Conservation (phyloP, 2,888 invertebrate genomes). For the Andrena chrysosceles region DNA sequence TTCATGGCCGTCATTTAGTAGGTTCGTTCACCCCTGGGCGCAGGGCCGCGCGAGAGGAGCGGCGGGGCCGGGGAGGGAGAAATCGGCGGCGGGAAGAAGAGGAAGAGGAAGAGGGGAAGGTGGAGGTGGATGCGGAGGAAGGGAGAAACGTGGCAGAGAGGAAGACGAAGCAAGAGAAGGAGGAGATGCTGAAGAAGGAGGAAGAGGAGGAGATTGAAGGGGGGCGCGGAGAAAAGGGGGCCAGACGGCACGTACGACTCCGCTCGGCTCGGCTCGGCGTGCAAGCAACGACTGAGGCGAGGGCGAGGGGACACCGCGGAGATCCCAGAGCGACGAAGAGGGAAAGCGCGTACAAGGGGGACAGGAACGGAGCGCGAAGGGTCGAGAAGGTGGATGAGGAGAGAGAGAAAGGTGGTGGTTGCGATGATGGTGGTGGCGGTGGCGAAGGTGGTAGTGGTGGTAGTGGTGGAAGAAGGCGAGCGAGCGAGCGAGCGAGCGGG, state of each 20-base stretch:
- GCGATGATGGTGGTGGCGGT: constrained; percentile 23
- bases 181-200: constrained; percentile 38
- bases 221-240: constrained; percentile 70
- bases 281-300: constrained; percentile 65
- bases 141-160: constrained; percentile 41
- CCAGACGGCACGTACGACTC: constrained; percentile 80
- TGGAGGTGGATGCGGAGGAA: constrained; percentile 41
- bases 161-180: constrained; percentile 29
- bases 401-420: constrained; percentile 44
- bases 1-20: constrained; percentile 85
- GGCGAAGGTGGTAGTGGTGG: constrained; percentile 39
- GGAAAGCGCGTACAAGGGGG: constrained; percentile 45
- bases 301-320: constrained; percentile 61
- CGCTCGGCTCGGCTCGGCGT: constrained; percentile 62
- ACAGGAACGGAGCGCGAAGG: constrained; percentile 54
- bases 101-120: constrained; percentile 55
- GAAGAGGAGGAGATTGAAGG: constrained; percentile 44
- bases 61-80: constrained; percentile 51
- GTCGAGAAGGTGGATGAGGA: constrained; percentile 61
- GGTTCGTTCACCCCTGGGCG: constrained; percentile 85
- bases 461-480: constrained; percentile 49
- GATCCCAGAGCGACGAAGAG: constrained; percentile 62
- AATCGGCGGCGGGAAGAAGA: constrained; percentile 67
- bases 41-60: constrained; percentile 73
- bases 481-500: constrained; percentile 32